Evolutionary conservation across 2,113 vertebrate genomes (phyloP).

Genomic region (Pygoscelis adeliae): DNA sequence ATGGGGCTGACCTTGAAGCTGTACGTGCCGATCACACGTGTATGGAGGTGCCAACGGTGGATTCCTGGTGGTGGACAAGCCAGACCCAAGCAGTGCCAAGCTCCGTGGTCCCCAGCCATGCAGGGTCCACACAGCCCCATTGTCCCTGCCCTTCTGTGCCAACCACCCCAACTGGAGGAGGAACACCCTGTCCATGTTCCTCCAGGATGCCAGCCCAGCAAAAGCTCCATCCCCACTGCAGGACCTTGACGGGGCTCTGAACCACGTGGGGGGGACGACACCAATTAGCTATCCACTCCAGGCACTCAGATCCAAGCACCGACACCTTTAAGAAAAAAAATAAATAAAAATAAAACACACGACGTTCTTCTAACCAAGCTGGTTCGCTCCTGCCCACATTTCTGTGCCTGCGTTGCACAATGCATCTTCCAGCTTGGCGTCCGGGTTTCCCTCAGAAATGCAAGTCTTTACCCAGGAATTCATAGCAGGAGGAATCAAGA

Average conservation of each 20-base stretch:
- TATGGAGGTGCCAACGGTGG: rapidly evolving
- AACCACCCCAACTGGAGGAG: rapidly evolving
- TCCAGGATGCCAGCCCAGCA: background rate
- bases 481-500: background rate
- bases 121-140: background rate
- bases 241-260: background rate
- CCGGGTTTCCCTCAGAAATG: background rate
- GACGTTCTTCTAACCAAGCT: background rate
- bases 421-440: background rate
- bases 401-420: background rate
- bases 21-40: rapidly evolving
- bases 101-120: rapidly evolving
- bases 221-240: background rate
- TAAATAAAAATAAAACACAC: background rate
- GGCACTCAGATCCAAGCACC: background rate
- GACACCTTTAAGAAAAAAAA: background rate
- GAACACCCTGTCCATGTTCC: rapidly evolving
- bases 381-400: background rate
- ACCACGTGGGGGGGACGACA: rapidly evolving
- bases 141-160: background rate
- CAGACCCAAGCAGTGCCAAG: background rate
- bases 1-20: background rate
- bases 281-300: background rate
- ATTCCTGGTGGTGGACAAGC: background rate
- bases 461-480: constrained; percentile 7